Conservation (phyloP, 2,113 vertebrate genomes). For the Atrichornis clamosus region DNA sequence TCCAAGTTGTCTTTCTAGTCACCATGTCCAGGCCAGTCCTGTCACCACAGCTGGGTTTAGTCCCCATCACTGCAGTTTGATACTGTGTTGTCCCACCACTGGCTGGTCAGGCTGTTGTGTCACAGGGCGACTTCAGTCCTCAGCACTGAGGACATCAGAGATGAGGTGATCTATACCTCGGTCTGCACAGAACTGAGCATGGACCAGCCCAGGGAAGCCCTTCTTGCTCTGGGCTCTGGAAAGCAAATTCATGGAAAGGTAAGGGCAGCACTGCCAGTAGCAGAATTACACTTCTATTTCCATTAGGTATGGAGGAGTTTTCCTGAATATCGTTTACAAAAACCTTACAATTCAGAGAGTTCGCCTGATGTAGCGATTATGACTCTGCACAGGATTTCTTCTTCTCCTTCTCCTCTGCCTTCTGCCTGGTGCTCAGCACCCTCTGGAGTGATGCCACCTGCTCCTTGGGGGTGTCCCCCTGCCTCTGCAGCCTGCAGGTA, state of each 20-base stretch:
- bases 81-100: rapidly evolving
- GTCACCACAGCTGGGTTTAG: neutral
- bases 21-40: neutral
- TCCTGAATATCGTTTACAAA: neutral
- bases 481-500: neutral
- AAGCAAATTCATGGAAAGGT: neutral
- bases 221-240: neutral
- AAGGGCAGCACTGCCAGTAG: neutral
- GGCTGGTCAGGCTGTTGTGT: neutral
- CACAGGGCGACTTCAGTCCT: neutral
- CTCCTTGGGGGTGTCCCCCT: neutral
- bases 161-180: neutral
- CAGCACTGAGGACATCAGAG: neutral
- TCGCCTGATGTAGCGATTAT: neutral
- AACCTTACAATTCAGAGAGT: neutral
- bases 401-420: neutral
- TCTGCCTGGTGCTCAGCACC: neutral
- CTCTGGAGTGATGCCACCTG: rapidly evolving
- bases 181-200: neutral
- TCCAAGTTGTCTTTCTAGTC: neutral
- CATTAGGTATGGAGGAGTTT: neutral
- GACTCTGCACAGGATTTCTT: neutral
- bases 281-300: neutral
- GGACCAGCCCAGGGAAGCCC: neutral
- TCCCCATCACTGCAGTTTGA: neutral